Conservation (phyloP, 2,113 vertebrate genomes). For the Pavo muticus region DNA sequence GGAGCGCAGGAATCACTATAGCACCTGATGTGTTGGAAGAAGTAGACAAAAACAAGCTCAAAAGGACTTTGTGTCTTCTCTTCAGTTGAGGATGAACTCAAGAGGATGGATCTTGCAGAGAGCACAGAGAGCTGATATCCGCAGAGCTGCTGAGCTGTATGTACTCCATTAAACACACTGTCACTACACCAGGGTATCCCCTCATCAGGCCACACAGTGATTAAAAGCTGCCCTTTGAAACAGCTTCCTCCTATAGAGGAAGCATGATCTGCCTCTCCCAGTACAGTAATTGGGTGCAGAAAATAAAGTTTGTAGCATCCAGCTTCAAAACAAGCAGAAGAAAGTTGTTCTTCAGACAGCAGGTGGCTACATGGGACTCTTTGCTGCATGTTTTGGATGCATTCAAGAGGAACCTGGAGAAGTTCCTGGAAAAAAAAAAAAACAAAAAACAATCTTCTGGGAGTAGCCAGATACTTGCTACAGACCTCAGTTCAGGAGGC, state of each 20-base stretch:
- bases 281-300: not conserved
- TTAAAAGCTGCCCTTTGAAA: not conserved
- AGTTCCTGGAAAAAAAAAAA: not conserved
- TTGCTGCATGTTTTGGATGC: not conserved
- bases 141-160: not conserved
- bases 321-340: not conserved
- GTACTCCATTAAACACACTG: not conserved
- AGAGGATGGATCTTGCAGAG: not conserved
- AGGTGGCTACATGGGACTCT: not conserved
- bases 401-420: conserved; percentile 1
- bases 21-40: not conserved
- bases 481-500: not conserved
- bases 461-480: not conserved
- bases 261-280: not conserved
- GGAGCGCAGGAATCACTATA: not conserved
- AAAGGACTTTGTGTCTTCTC: not conserved
- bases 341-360: not conserved
- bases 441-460: not conserved
- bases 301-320: not conserved
- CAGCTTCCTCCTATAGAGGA: not conserved
- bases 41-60: not conserved
- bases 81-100: not conserved
- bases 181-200: not conserved
- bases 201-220: not conserved
- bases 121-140: not conserved